Evolutionary conservation across 2,113 vertebrate species (phyloP).

Genomic region (Hippocampus comes): DNA sequence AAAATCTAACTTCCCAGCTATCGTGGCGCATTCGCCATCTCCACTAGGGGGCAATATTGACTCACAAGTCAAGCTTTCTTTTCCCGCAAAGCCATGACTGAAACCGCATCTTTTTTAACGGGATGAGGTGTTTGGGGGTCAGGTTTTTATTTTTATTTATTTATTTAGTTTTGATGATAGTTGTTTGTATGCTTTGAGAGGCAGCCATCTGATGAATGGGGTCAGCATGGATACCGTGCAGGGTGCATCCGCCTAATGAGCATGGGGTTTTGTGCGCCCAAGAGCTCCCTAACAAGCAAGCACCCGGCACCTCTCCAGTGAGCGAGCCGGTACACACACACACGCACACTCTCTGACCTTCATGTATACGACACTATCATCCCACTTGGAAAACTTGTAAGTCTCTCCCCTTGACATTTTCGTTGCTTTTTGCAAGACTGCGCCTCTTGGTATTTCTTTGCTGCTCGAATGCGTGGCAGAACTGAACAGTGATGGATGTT

Average conservation of each 20-base stretch:
- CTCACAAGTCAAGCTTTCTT: slow-evolving; percentile 62
- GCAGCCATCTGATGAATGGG: slow-evolving; percentile 44
- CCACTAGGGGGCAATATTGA: slow-evolving; percentile 59
- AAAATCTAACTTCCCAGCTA: background rate
- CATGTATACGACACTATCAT: slow-evolving; percentile 21
- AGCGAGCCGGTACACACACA: slow-evolving; percentile 21
- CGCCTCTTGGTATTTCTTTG: slow-evolving; percentile 44
- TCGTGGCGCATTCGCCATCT: background rate
- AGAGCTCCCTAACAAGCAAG: slow-evolving; percentile 61
- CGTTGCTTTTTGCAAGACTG: slow-evolving; percentile 36
- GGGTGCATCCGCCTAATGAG: slow-evolving; percentile 54
- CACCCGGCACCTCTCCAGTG: slow-evolving; percentile 32
- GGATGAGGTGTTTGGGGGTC: too few species aligned
- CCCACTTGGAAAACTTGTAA: slow-evolving; percentile 50
- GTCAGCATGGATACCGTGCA: slow-evolving; percentile 19
- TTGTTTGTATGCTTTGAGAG: slow-evolving; percentile 17
- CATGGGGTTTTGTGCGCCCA: slow-evolving; percentile 47
- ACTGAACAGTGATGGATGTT: slow-evolving; percentile 52
- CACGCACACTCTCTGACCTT: slow-evolving; percentile 21
- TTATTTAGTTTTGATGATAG: slow-evolving; percentile 28
- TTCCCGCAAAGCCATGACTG: slow-evolving; percentile 9
- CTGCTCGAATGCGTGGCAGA: slow-evolving; percentile 39
- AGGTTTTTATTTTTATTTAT: background rate
- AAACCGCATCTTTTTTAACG: background rate
- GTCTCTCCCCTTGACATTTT: slow-evolving; percentile 40